Base-by-base conservation (phyloP, 2,888 invertebrate genomes). In the Actias luna region DNA sequence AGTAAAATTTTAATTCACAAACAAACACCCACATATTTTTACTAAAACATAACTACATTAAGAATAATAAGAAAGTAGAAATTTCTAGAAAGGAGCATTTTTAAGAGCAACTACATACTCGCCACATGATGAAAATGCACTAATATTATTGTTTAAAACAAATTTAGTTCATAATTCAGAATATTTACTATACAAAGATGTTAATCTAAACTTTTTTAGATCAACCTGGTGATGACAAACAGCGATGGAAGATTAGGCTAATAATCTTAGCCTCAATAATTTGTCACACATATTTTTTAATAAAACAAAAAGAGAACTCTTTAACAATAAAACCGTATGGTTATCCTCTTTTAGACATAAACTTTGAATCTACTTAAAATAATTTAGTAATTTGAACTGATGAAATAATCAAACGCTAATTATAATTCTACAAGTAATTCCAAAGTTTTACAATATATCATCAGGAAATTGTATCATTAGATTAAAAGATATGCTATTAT, bases 401-500 rank as follows among this genome's bases (percentile, higher is more conserved):
- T 18, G 18, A 42, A 2, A 42, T 5, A 18, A 42, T 5, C 25
- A 25, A 52, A 25, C 2, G n/a, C 10, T 52, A 60, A 33, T 25
- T 14, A 31, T 33, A 16, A 35, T 58, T 22, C 31, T 29, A 42
- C 31, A 39, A 42, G 42, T 35, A n/a, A 8, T 14, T 5, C 31
- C n/a, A 42, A n/a, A 60, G 12, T 22, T 52, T 33, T 22, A 31
- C 31, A 50, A 29, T 18, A 46, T 18, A 25, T 35, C 0, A 35
- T 18, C 33, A 36, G 3, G 36, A 33, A n/a, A 55, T 35, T 35
- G 36, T 59, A 59, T 75, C 67, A 70, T 78, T 76, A 88, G 85
- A 83, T 87, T 89, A 90, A 85, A 65, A 88, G 89, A 90, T 89
- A 89, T 89, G 88, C 87, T 87, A 86, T 77, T 71, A 71, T 75